Base-by-base conservation (phyloP, 1,140 invertebrate species). In the Heliconius eleuchia region DNA sequence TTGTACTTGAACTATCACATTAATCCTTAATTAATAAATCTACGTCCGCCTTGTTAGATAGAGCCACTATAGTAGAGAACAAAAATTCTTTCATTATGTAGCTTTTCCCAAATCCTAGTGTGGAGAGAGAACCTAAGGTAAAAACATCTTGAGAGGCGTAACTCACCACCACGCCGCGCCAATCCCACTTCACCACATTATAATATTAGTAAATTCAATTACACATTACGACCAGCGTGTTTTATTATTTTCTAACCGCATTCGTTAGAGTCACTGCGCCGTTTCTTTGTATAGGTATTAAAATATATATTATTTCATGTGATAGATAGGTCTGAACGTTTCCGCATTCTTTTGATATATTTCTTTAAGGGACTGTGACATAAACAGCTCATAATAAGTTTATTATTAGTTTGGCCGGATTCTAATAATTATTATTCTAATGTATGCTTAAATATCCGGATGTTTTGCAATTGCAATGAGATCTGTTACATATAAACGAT, bases 301-400 rank as follows among this genome's bases (percentile, higher is more conserved):
- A 76, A 66, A 66, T 76, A 76, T 9, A 76, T 30, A 76, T 76
- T 76, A 57, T 18, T 55, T 66, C 57, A 66, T 66, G 2, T 30
- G 27, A 50, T 42, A 46, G 27, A 50, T 42, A 46, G 9, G 2
- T 60, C 74, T 55, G 74, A 57, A 39, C 37, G 27, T 66, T 60
- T 70, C 74, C 74, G 74, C 74, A 76, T 70, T 76, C 74, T 70
- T 34, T 66, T 27, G 34, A 46, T 46, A 46, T 46, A 34, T 30
- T 23, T 76, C 19, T 76, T 37, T 57, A 76, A 76, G 74, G 74
- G 57, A 70, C 39, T 76, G 42, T 66, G 57, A 76, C 60, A 76
- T 30, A 30, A 16, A 66, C 60, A 16, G 27, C 3, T 30, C 6
- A 30, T 66, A 66, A 66, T 66, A 66, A 66, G 60, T 66, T 66